Base-by-base conservation (phyloP, 1,140 invertebrate genomes). In the Capitella teleta region DNA sequence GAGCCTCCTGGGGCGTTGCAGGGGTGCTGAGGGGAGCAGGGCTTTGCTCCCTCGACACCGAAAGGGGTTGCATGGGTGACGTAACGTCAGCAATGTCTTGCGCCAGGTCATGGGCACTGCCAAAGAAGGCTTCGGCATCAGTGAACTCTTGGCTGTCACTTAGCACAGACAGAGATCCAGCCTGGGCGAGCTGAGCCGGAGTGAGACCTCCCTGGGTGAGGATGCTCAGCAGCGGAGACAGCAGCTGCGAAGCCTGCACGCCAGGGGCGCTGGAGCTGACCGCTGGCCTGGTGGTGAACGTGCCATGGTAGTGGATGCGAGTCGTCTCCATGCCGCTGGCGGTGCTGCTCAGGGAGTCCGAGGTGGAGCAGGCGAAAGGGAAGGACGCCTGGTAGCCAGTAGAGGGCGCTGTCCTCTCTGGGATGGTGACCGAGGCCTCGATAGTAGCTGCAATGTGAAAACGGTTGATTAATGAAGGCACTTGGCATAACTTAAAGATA, bases 291-390 rank as follows among this genome's bases (percentile, higher is more conserved):
- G 68, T 68, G 12, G 70, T 64, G 36, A 70, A 60, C 1, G 70
- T 67, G 10, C 70, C 70, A 46, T 65, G 62, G 60, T 74, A 74
- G 28, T 62, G 67, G 36, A 73, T 65, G 28, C 62, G 63, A 47
- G 66, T 63, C 5, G 61, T 69, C 19, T 58, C 28, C 23, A 41
- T n/a, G 19, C 32, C 38, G n/a, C 52, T 50, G 18, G 28, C 49
- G 3, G 38, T 40, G 45, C 34, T 54, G 44, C 25, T 37, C 21
- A 34, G 34, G 47, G 4, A 30, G 44, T 23, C 44, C 45, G 37
- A 57, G 55, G 36, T 57, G 56, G 19, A 49, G 57, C 32, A 54
- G 53, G 28, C 56, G 55, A 26, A 46, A n/a, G 61, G 14, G 52
- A n/a, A n/a, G n/a, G n/a, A n/a, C n/a, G n/a, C n/a, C n/a, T n/a